Evolutionary conservation across 2,797 vertebrate genomes (phyloP).

Genomic region (Lutjanus campechanus): DNA sequence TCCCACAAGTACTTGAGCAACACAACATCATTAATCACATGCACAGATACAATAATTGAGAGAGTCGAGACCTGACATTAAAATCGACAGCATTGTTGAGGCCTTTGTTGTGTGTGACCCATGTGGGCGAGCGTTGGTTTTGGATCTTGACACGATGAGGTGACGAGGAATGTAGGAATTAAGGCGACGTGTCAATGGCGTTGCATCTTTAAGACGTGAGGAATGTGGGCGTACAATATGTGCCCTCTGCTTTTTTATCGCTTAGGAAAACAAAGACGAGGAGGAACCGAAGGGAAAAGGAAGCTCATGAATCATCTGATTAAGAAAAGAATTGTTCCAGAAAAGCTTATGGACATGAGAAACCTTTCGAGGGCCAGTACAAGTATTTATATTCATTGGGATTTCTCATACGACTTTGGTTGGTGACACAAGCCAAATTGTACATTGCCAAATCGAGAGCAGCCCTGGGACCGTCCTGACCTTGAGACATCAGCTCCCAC

Average conservation of each 20-base stretch:
- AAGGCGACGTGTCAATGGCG: background rate
- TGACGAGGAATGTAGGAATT: constrained; percentile 3
- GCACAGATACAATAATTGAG: constrained; percentile 9
- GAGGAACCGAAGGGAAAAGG: constrained; percentile 14
- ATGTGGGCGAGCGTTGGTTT: constrained; percentile 20
- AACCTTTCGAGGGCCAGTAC: background rate
- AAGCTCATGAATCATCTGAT: constrained; percentile 23
- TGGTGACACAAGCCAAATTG: background rate
- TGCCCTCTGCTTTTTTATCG: constrained; percentile 1
- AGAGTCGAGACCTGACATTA: background rate
- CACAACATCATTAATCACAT: constrained; percentile 35
- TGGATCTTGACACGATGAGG: background rate
- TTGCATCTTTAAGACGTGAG: background rate
- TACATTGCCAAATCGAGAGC: background rate
- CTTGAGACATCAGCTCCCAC: constrained; percentile 1
- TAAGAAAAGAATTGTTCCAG: background rate
- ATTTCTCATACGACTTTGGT: background rate
- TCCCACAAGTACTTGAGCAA: constrained; percentile 9
- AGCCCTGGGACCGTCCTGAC: constrained; percentile 30
- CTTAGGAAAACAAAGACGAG: constrained; percentile 19
- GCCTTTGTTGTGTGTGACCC: background rate
- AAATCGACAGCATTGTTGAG: constrained; percentile 12
- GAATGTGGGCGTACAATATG: background rate
- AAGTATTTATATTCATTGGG: background rate
- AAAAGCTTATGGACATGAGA: background rate